phyloP scores from a whole-genome alignment of 1,140 invertebrate genomes.

The Psilanteris sp. region DNA sequence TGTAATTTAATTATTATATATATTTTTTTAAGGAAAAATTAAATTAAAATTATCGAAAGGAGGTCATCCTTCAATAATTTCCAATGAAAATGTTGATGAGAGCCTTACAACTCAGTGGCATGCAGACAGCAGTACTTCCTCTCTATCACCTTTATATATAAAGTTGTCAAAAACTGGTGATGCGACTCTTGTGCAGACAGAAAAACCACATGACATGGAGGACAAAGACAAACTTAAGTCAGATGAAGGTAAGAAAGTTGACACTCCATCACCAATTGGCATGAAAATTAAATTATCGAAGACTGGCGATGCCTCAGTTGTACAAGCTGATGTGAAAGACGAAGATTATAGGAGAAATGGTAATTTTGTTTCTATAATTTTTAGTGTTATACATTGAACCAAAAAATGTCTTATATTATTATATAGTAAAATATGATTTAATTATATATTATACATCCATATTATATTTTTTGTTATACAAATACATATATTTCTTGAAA shows the following conservation, averaged over 20 bases:
- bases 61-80: constrained; percentile 77
- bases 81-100: constrained; percentile 73
- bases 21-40: constrained; percentile 69
- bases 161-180: constrained; percentile 74
- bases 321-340: constrained; percentile 65
- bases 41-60: constrained; percentile 76
- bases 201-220: constrained; percentile 69
- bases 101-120: constrained; percentile 66
- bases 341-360: constrained; percentile 58
- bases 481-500: too few species aligned
- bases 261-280: constrained; percentile 72
- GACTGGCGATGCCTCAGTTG: constrained; percentile 70
- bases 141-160: constrained; percentile 74
- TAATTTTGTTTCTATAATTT: constrained; percentile 28
- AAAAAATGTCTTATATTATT: too few species aligned
- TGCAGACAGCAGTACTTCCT: constrained; percentile 69
- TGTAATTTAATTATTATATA: not conserved
- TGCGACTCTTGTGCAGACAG: constrained; percentile 65
- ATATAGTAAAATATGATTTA: too few species aligned
- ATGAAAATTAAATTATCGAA: constrained; percentile 78
- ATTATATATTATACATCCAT: too few species aligned
- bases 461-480: too few species aligned
- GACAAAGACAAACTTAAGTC: constrained; percentile 65
- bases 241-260: constrained; percentile 68
- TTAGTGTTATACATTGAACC: too few species aligned